Base-by-base conservation (phyloP, 2,888 invertebrate species). In the Spodoptera picta region DNA sequence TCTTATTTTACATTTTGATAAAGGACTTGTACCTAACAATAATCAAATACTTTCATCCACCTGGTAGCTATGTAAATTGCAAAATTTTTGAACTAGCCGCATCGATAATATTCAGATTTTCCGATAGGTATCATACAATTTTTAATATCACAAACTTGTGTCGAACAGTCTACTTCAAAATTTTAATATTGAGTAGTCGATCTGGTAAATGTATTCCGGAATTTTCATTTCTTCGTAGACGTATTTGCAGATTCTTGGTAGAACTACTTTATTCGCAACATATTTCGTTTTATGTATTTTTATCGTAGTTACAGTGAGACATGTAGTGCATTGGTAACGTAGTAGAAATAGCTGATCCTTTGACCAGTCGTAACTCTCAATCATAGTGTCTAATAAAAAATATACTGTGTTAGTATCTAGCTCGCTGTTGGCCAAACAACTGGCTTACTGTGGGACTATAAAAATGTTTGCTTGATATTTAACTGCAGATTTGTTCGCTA, bases 371-470 rank as follows among this genome's bases (percentile, higher is more conserved):
- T 62, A 56, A 69, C 56, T 46, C 36, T 53, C 14, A 53, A 56
- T 62, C 45, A 49, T 49, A 53, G 42, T 19, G 46, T 51, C 31
- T 19, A 57, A 62, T 54, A 62, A 57, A 61, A 68, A 54, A 69
- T 36, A 46, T 62, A 44, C 53, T 53, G 27, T 10, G n/a, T 54
- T 53, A 53, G 44, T 44, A 41, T 46, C n/a, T 23, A 31, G 4
- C 9, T 41, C 19, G 42, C 48, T 48, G 36, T 49, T 48, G 7
- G 11, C 14, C 42, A n/a, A 58, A 52, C 42, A 6, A 31, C 42
- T 36, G 11, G 12, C 7, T 36, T 36, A 36, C 36, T 36, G 36
- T 6, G 7, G 7, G 2, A 36, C 7, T 36, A 36, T 36, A 36
- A 36, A 36, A 36, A 36, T 36, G 36, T 36, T 36, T 36, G 36